Evolutionary conservation across 1,140 invertebrate species (phyloP), one percentile per base, ranked within the genome.

Genomic region (Drosophila hydei): DNA sequence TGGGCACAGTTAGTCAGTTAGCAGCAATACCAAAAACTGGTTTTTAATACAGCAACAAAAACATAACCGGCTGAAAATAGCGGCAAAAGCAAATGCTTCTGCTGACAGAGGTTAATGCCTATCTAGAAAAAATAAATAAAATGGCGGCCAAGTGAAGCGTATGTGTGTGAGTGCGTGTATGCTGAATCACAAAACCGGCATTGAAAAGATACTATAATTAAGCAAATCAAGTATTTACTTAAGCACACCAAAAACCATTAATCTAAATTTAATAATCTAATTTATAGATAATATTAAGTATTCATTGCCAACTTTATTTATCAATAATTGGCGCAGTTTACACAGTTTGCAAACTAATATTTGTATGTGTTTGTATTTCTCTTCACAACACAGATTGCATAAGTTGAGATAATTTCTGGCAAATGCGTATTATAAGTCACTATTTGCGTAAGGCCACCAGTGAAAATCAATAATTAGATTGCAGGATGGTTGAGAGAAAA

Each of bases 401-500:
- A 70, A 63, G 48, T 25, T 42, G 1, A 16, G 8, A 40, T 42
- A 8, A 11, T 33, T n/a, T 40, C 36, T 16, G 12, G 16, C 33
- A 38, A 14, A 38, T 1, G 40, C 11, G 14, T 21, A 11, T 7
- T 9, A 16, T 8, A 43, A 11, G 8, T 12, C n/a, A 14, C 14
- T 30, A n/a, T 11, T 11, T n/a, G 19, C 18, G 16, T 3, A n/a
- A 6, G 3, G 3, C 9, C 60, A 56, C 12, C 43, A 43, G 45
- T 25, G 12, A 76, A 80, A 81, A 80, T 80, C 78, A 80, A 80
- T 80, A 80, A 64, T 80, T 64, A 77, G 59, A 72, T 72, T 81
- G 75, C 68, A 67, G 72, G 30, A 52, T 30, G 14, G 9, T 18
- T 47, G n/a, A n/a, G 48, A 52, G 60, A 68, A 52, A 52, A 68